These are phyloP conservation scores for Junco hyemalis DNA, from an alignment of 2,113 vertebrate species.

Conservation along the genomic window DNA sequence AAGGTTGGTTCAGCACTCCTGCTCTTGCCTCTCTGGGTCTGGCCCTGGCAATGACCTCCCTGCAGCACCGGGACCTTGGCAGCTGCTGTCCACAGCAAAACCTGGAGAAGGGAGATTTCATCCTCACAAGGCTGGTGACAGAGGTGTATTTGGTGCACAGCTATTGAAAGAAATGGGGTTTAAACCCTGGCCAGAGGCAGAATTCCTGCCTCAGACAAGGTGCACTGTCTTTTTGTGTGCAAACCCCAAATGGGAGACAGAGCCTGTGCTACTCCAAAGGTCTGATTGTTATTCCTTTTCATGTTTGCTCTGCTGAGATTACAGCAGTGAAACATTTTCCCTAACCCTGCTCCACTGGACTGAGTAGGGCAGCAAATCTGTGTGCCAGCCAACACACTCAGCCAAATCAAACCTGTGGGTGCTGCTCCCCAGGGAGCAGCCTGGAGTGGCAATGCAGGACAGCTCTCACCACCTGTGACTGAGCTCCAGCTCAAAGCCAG, in stretches of 20 bases:
- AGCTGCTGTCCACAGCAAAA: not conserved
- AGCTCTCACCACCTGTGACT: fast-evolving
- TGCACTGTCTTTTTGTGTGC: fast-evolving
- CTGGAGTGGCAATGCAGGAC: fast-evolving
- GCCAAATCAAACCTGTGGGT: fast-evolving
- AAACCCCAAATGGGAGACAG: not conserved
- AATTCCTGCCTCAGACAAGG: not conserved
- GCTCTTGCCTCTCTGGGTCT: not conserved
- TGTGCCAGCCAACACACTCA: fast-evolving
- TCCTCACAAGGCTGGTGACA: not conserved
- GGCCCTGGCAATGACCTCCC: not conserved
- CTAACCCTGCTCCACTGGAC: not conserved
- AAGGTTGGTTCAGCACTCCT: not conserved
- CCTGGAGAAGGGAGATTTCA: not conserved
- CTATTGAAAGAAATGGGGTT: not conserved
- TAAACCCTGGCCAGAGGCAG: not conserved
- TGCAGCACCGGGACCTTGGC: fast-evolving
- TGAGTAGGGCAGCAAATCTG: not conserved
- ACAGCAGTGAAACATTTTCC: not conserved
- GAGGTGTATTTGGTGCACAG: not conserved
- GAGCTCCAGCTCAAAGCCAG: not conserved
- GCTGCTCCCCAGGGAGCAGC: not conserved
- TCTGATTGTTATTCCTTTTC: not conserved
- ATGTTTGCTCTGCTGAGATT: not conserved
- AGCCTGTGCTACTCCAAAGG: fast-evolving